Conservation (phyloP, 2,113 vertebrate genomes). For the Austrofundulus limnaeus region DNA sequence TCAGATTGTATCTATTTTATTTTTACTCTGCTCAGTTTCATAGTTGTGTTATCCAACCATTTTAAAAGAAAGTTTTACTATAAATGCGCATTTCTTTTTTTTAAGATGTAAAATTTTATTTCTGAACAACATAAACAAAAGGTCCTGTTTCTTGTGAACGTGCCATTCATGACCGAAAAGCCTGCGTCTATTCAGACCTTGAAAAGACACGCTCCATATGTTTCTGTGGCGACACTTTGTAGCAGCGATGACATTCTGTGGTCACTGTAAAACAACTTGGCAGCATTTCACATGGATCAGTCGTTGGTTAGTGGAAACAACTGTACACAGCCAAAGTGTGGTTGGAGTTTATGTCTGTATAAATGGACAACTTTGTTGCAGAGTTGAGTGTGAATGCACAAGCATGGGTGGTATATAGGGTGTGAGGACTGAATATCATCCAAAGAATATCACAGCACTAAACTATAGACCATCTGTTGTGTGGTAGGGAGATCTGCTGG, state of each 20-base stretch:
- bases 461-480: conserved; percentile 68
- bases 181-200: conserved; percentile 24
- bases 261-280: conserved; percentile 61
- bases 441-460: conserved; percentile 52
- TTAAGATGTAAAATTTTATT: conserved; percentile 1
- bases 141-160: conserved; percentile 8
- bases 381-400: conserved; percentile 29
- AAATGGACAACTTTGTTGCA: conserved; percentile 31
- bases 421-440: conserved; percentile 48
- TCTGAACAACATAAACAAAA: conserved; percentile 23
- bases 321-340: conserved; percentile 41
- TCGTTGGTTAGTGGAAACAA: conserved; percentile 53
- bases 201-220: conserved; percentile 59
- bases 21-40: no score
- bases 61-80: not conserved
- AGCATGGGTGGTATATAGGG: conserved; percentile 23
- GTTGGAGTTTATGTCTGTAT: conserved; percentile 21
- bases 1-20: no score
- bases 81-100: not conserved
- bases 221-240: conserved; percentile 51
- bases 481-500: conserved; percentile 56
- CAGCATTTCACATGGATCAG: conserved; percentile 56
- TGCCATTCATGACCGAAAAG: conserved; percentile 21
- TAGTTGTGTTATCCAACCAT: not conserved
- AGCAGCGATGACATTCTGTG: conserved; percentile 60